A percentile compares a stretch with the other conserved stretches of the same genome.
Evolutionary conservation across 2,888 invertebrate genomes (phyloP).

Genomic region (Ernsta delagoae): DNA sequence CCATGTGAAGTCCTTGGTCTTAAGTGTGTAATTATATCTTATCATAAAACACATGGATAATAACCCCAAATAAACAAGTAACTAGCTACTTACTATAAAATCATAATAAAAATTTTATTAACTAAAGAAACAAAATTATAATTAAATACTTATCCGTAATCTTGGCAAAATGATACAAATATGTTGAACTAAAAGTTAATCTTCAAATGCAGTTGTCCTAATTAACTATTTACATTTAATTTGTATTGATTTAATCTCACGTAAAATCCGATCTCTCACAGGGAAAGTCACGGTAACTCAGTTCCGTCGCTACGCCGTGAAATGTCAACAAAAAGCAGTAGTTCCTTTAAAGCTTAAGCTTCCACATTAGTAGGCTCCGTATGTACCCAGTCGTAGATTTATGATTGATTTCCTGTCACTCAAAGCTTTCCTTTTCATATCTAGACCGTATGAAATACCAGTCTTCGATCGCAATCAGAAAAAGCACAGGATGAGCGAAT

Average conservation of each 20-base stretch:
- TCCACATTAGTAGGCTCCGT: not conserved
- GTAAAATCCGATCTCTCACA: conserved; percentile 5
- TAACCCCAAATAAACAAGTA: no score
- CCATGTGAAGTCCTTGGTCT: no score
- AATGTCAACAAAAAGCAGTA: conserved; percentile 15
- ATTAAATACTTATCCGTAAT: no score
- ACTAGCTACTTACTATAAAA: no score
- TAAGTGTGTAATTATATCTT: no score
- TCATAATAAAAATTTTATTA: no score
- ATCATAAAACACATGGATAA: no score
- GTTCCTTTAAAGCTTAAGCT: conserved; percentile 26
- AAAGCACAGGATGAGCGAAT: conserved; percentile 23
- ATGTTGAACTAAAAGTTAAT: no score
- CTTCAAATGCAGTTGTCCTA: no score
- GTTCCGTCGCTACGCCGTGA: not conserved
- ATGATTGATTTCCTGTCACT: conserved; percentile 31
- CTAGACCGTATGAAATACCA: conserved; percentile 28
- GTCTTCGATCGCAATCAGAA: conserved; percentile 22
- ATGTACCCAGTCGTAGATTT: conserved; percentile 7
- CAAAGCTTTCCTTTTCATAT: conserved; percentile 32
- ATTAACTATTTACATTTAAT: no score
- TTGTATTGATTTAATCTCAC: not conserved
- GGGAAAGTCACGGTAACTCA: conserved; percentile 10
- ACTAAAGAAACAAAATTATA: no score
- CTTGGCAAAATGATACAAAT: no score